Evolutionary conservation across 2,113 vertebrate genomes (phyloP).

Genomic region (Ibidorhyncha struthersii): DNA sequence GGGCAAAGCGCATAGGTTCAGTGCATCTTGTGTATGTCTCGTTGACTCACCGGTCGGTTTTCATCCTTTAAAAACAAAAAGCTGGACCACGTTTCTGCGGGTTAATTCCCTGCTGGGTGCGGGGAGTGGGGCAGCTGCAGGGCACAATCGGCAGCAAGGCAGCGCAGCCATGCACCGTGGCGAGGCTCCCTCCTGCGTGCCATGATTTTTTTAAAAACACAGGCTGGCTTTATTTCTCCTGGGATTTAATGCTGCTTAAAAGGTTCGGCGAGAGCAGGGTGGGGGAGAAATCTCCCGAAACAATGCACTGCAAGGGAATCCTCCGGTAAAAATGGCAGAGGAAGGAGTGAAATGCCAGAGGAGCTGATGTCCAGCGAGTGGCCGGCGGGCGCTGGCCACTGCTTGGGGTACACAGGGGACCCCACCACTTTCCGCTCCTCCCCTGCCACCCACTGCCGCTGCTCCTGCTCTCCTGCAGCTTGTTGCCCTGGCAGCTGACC

Average conservation of each 20-base stretch:
- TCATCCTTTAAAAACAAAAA: not conserved
- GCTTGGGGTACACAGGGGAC: not conserved
- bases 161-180: fast-evolving
- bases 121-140: not conserved
- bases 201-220: not conserved
- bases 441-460: not conserved
- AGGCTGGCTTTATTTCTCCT: not conserved
- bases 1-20: fast-evolving
- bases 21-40: not conserved
- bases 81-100: not conserved
- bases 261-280: not conserved
- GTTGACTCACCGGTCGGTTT: not conserved
- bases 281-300: not conserved
- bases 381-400: fast-evolving
- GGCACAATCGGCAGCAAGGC: not conserved
- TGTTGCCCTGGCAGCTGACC: not conserved
- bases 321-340: fast-evolving
- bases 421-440: not conserved
- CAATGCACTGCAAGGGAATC: not conserved
- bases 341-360: not conserved
- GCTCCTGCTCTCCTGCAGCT: not conserved
- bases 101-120: not conserved
- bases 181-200: not conserved
- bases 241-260: not conserved
- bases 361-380: not conserved